Evolutionary conservation across 2,113 vertebrate species (phyloP), one percentile per base, ranked within the genome.

Genomic region (Caracal caracal): DNA sequence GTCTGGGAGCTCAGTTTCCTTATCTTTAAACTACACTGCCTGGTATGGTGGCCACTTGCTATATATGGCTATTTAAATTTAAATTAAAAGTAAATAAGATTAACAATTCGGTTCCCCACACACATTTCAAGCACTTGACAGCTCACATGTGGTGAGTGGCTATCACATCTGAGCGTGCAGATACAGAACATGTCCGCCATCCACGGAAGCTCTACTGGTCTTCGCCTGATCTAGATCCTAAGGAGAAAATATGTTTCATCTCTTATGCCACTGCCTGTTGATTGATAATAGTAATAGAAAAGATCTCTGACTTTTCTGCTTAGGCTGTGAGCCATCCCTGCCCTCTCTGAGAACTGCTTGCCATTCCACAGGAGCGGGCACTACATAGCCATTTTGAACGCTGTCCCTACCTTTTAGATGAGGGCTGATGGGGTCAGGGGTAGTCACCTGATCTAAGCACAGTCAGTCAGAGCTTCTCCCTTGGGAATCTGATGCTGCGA

Each of bases 51-150:
- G 68, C 49, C 56, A 61, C 28, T 94, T 65, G 37, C n/a, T 59
- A 59, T 22, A 26, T 68, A 63, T 17, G 7, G 12, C n/a, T 88
- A 78, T 90, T 86, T 90, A 76, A 43, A 56, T 80, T 94, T 79
- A 88, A 96, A 56, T 86, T 66, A 81, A 84, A 95, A 87, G 84
- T 65, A 92, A 78, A 40, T 76, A 88, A 76, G 35, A 35, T 63
- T 40, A 65, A 78, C 93, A 84, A 65, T 65, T 76, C 12, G 80
- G 51, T 37, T 73, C 88, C 68, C 56, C 43, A 82, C 33, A 47
- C 17, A 59, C 30, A 51, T 70, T 61, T 88, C 63, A 43, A 73
- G 20, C 53, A 20, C 40, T 24, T 28, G 2, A 3, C 12, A 17
- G 61, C 20, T 26, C 40, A 28, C 15, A 28, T 2, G 11, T 53